Percentiles rank a stretch among this genome's conserved stretches.
These are phyloP conservation scores for Cardiocondyla obscurior DNA, from an alignment of 1,140 invertebrate genomes.

Conservation along the genomic window DNA sequence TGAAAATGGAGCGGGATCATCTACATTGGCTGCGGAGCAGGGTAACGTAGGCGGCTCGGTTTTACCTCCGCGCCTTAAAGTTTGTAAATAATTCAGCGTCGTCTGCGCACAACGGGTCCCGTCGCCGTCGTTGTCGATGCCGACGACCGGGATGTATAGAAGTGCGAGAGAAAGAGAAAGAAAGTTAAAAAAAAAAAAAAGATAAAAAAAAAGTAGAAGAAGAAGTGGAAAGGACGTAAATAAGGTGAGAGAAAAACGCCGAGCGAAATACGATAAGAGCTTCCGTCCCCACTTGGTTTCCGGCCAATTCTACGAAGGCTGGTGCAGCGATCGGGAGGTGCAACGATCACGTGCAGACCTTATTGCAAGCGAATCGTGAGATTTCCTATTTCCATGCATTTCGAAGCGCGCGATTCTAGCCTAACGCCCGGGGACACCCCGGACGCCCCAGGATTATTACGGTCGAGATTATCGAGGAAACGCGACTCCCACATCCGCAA, in stretches of 20 bases:
- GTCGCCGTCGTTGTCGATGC: background rate
- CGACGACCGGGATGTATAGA: constrained; percentile 11
- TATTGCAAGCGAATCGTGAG: constrained; percentile 65
- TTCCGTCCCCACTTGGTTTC: constrained; percentile 53
- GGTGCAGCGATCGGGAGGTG: constrained; percentile 47
- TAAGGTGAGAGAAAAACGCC: constrained; percentile 34
- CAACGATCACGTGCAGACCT: constrained; percentile 69
- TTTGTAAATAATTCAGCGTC: constrained; percentile 73
- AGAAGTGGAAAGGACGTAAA: constrained; percentile 8
- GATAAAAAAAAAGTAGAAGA: background rate
- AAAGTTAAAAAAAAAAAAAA: background rate
- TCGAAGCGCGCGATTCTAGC: constrained; percentile 46
- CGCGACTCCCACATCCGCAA: constrained; percentile 18
- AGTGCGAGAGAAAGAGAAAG: background rate
- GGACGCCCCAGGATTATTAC: constrained; percentile 50
- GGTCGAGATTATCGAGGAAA: constrained; percentile 40
- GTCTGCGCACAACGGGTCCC: constrained; percentile 54
- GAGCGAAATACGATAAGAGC: constrained; percentile 69
- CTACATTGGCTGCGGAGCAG: background rate
- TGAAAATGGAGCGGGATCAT: constrained; percentile 15
- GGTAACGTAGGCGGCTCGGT: background rate
- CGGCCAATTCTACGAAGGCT: constrained; percentile 61
- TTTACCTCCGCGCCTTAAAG: constrained; percentile 38
- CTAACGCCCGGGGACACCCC: constrained; percentile 40
- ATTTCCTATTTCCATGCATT: constrained; percentile 71